These are phyloP conservation scores for Crocodylus rhombifer DNA, from an alignment of 2,797 vertebrate species.

Conservation along the genomic window DNA sequence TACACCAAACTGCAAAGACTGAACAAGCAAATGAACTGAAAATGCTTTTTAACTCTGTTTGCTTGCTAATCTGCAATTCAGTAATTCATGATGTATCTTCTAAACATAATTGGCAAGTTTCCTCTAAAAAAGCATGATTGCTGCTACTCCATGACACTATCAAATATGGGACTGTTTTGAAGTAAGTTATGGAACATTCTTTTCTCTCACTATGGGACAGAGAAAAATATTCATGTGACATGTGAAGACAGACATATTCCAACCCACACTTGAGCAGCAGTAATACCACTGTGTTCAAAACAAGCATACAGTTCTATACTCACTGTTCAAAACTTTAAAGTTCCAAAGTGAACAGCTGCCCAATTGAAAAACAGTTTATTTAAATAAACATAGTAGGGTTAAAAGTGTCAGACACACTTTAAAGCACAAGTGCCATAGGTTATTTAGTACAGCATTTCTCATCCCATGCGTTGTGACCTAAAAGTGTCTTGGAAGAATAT, in stretches of 20 bases:
- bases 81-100: not conserved
- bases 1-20: not conserved
- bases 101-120: not conserved
- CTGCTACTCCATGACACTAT: not conserved
- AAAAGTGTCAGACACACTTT: not conserved
- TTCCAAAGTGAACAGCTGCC: not conserved
- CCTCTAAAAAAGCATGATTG: not conserved
- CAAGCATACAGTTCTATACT: not conserved
- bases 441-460: not conserved
- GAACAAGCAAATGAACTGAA: not conserved
- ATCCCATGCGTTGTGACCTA: too few relatives aligned
- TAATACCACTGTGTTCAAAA: not conserved
- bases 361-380: too few relatives aligned
- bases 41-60: not conserved
- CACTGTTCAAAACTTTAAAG: not conserved
- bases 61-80: not conserved
- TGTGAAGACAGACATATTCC: not conserved
- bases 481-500: too few relatives aligned
- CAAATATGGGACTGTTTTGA: not conserved
- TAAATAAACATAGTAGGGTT: not conserved
- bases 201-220: too few relatives aligned
- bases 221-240: not conserved
- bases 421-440: not conserved
- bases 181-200: not conserved
- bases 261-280: not conserved